A percentile compares a stretch with the other conserved stretches of the same genome.
phyloP scores from a whole-genome alignment of 1,140 invertebrate species.

The Trialeurodes vaporariorum region DNA sequence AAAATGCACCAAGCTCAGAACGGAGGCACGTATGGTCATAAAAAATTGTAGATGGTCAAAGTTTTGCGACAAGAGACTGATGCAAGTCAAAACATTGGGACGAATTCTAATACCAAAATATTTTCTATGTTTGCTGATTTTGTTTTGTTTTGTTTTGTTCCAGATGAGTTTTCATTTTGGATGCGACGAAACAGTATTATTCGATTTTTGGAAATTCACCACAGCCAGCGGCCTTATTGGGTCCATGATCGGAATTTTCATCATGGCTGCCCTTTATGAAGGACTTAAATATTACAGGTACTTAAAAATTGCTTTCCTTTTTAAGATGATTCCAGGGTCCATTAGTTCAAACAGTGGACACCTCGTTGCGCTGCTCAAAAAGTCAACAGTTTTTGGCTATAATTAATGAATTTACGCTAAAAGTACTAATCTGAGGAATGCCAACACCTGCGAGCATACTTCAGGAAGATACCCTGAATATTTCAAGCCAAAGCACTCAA shows the following conservation, averaged over 20 bases:
- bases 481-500: too few species aligned
- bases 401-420: too few species aligned
- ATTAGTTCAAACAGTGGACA: too few species aligned
- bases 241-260: slow-evolving; percentile 73
- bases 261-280: slow-evolving; percentile 78
- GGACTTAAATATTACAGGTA: slow-evolving; percentile 77
- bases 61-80: not conserved
- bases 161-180: slow-evolving; percentile 68
- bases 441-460: too few species aligned
- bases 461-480: too few species aligned
- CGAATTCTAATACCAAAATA: not conserved
- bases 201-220: slow-evolving; percentile 62
- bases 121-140: not conserved
- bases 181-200: slow-evolving; percentile 58
- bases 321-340: too few species aligned
- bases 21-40: not conserved
- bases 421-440: too few species aligned
- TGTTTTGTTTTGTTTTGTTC: not conserved
- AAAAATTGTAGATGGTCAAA: not conserved
- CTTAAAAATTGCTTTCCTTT: too few species aligned
- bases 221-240: slow-evolving; percentile 60
- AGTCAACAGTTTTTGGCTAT: too few species aligned
- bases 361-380: too few species aligned
- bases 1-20: not conserved
- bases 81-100: too few species aligned